Evolutionary conservation across 1,140 invertebrate genomes (phyloP).

Genomic region (Lepidostoma basale): DNA sequence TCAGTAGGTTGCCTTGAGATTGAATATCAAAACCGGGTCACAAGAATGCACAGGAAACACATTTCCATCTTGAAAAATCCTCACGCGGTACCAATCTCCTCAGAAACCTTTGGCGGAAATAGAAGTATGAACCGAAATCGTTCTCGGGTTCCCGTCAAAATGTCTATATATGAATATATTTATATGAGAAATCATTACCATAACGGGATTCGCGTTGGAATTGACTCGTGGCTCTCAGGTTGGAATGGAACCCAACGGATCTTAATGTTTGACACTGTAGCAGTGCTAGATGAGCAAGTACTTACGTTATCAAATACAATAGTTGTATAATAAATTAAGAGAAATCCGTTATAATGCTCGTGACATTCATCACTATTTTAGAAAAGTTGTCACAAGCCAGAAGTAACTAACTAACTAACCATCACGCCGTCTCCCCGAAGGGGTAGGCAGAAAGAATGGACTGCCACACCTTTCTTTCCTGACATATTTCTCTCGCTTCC

Average conservation of each 20-base stretch:
- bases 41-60: neutral
- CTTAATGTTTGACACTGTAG: neutral
- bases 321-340: too few relatives aligned
- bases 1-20: too few relatives aligned
- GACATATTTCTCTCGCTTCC: too few relatives aligned
- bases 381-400: too few relatives aligned
- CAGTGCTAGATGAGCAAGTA: neutral
- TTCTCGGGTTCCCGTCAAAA: conserved; percentile 12
- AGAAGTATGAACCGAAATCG: conserved; percentile 6
- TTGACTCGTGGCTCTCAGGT: neutral
- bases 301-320: too few relatives aligned
- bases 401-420: too few relatives aligned
- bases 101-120: conserved; percentile 5
- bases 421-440: too few relatives aligned
- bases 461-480: too few relatives aligned
- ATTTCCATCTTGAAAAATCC: neutral
- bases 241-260: conserved; percentile 1
- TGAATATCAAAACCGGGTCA: neutral
- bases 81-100: neutral
- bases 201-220: neutral
- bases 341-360: too few relatives aligned
- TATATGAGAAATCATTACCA: conserved; percentile 11
- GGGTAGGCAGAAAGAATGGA: too few relatives aligned
- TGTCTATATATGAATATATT: conserved; percentile 3
- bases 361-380: too few relatives aligned